Percentiles rank a stretch among this genome's conserved stretches.
Evolutionary conservation across 2,797 vertebrate genomes (phyloP).

Genomic region (Chanos chanos): DNA sequence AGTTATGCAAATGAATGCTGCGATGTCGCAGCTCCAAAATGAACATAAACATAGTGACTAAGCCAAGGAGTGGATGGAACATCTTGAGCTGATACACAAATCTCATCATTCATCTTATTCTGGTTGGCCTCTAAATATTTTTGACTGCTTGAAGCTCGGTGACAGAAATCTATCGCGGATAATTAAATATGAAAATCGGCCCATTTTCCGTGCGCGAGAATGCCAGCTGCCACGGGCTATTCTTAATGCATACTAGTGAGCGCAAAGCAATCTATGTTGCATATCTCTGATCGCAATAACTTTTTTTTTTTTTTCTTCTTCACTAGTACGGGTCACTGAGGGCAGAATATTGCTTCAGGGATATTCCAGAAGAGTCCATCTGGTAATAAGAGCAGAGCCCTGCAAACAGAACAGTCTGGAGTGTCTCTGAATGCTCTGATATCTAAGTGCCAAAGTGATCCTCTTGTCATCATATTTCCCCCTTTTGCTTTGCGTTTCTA

Average conservation of each 20-base stretch:
- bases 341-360: constrained; percentile 19
- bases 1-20: constrained; percentile 47
- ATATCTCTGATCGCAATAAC: constrained; percentile 32
- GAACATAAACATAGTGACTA: constrained; percentile 17
- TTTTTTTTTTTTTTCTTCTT: constrained; percentile 9
- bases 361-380: constrained; percentile 26
- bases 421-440: background rate
- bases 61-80: constrained; percentile 24
- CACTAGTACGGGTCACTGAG: constrained; percentile 26
- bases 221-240: constrained; percentile 69
- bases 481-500: too few relatives aligned
- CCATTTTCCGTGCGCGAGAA: constrained; percentile 76
- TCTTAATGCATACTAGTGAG: constrained; percentile 54
- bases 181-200: constrained; percentile 70
- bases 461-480: too few relatives aligned
- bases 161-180: constrained; percentile 58
- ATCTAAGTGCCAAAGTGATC: too few relatives aligned
- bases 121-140: constrained; percentile 56
- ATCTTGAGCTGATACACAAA: constrained; percentile 12
- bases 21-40: constrained; percentile 33
- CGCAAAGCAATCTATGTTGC: constrained; percentile 58
- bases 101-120: constrained; percentile 49
- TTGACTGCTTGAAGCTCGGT: constrained; percentile 43
- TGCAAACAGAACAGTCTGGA: too few relatives aligned
- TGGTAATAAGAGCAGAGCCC: too few relatives aligned